Evolutionary conservation across 2,113 vertebrate species (phyloP).

Genomic region (Dolichallabes microphthalmus): DNA sequence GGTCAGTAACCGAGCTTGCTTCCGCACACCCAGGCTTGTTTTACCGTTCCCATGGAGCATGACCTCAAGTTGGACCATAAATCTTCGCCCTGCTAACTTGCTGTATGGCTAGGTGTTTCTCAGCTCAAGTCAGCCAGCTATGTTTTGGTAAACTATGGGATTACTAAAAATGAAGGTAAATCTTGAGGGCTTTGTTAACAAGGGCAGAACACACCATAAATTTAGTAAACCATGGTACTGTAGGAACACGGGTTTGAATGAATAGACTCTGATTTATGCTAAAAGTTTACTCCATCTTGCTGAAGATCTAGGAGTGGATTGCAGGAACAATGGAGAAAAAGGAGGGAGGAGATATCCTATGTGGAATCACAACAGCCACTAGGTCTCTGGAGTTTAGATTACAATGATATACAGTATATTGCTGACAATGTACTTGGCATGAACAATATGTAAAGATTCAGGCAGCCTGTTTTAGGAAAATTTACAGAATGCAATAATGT

Average conservation of each 20-base stretch:
- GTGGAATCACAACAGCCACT: neutral
- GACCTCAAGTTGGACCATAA: constrained; percentile 26
- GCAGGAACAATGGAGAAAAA: neutral
- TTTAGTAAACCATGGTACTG: neutral
- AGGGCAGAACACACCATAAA: neutral
- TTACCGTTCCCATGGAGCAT: constrained; percentile 12
- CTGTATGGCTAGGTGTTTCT: neutral
- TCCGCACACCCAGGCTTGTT: constrained; percentile 41
- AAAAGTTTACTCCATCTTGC: neutral
- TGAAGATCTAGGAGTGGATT: neutral
- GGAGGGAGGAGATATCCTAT: neutral
- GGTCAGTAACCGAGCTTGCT: constrained; percentile 46
- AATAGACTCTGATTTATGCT: neutral
- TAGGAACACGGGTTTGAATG: no score
- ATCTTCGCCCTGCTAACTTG: constrained; percentile 19
- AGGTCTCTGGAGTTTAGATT: neutral
- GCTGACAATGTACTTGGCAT: neutral
- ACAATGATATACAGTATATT: neutral
- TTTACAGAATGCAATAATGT: neutral
- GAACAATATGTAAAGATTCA: neutral
- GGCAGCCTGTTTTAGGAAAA: neutral
- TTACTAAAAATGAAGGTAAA: neutral
- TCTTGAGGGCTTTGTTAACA: neutral
- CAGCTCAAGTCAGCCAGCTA: neutral
- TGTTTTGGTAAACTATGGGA: neutral